Conservation (phyloP, 2,888 invertebrate genomes). For the Netelia melanura region DNA sequence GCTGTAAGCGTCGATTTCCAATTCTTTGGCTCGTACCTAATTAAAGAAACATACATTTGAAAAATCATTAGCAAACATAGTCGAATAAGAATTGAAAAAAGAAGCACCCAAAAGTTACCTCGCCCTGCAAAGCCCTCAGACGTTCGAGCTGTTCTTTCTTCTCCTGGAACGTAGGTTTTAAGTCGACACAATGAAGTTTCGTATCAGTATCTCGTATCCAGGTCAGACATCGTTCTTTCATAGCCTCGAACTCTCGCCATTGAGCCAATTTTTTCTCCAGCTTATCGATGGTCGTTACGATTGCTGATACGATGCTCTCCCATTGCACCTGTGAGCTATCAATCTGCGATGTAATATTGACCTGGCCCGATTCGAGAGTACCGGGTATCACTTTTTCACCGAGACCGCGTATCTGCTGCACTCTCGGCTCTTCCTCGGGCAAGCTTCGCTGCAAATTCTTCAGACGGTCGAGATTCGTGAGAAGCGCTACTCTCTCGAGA, state of each 20-base stretch:
- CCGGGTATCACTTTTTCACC: conserved; percentile 96
- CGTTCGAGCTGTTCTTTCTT: conserved; percentile 94
- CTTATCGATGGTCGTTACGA: conserved; percentile 91
- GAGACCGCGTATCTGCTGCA: conserved; percentile 92
- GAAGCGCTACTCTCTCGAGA: conserved; percentile 93
- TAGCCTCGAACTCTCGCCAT: conserved; percentile 96
- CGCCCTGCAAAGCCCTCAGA: conserved; percentile 93
- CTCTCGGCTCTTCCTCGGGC: conserved; percentile 94
- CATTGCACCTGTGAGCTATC: conserved; percentile 96
- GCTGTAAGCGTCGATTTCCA: conserved; percentile 96
- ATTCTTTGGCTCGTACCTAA: conserved; percentile 92
- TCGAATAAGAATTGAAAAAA: not conserved
- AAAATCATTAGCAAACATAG: not conserved
- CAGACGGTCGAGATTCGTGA: conserved; percentile 94
- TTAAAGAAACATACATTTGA: not conserved
- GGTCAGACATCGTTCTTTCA: conserved; percentile 93
- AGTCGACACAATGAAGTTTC: conserved; percentile 94
- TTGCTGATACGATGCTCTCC: conserved; percentile 92
- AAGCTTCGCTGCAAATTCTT: conserved; percentile 91
- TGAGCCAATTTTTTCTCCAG: conserved; percentile 94
- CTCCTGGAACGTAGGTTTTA: conserved; percentile 92
- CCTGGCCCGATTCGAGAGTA: conserved; percentile 93
- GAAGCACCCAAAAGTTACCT: conserved; percentile 80
- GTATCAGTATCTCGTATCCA: conserved; percentile 96
- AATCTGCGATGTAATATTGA: conserved; percentile 94